These are phyloP conservation scores for Hephaestus fuliginosus DNA, from an alignment of 2,797 vertebrate species.

Conservation along the genomic window DNA sequence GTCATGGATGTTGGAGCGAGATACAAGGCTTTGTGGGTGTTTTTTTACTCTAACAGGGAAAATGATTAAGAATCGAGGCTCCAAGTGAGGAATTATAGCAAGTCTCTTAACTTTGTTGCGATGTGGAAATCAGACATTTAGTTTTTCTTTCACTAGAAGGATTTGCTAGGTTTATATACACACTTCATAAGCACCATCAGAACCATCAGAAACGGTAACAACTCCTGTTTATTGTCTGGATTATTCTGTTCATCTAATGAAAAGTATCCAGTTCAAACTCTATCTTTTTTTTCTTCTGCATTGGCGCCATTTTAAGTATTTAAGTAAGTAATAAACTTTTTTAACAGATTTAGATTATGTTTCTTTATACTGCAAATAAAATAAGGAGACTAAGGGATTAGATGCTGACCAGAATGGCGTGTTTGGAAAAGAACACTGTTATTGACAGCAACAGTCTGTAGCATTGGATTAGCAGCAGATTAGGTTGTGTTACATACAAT, in stretches of 20 bases:
- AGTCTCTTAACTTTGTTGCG: not conserved
- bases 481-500: not conserved
- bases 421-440: not conserved
- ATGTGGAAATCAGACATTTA: not conserved
- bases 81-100: not conserved
- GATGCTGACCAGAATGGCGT: not conserved
- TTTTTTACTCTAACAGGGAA: not conserved
- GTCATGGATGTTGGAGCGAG: constrained; percentile 17
- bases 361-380: constrained; percentile 2
- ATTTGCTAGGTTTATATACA: not conserved
- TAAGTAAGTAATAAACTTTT: not conserved
- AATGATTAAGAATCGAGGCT: not conserved
- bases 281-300: not conserved
- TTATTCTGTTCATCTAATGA: not conserved
- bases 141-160: not conserved
- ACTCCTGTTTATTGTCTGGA: constrained; percentile 1
- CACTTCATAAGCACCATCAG: constrained; percentile 14
- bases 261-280: not conserved
- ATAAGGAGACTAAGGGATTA: not conserved
- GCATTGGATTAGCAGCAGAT: not conserved
- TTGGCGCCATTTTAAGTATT: no score
- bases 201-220: constrained; percentile 5
- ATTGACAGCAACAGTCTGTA: not conserved
- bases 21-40: not conserved
- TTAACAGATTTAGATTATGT: not conserved